These are phyloP conservation scores for Xestia xanthographa DNA, from an alignment of 2,888 invertebrate genomes.

Conservation along the genomic window DNA sequence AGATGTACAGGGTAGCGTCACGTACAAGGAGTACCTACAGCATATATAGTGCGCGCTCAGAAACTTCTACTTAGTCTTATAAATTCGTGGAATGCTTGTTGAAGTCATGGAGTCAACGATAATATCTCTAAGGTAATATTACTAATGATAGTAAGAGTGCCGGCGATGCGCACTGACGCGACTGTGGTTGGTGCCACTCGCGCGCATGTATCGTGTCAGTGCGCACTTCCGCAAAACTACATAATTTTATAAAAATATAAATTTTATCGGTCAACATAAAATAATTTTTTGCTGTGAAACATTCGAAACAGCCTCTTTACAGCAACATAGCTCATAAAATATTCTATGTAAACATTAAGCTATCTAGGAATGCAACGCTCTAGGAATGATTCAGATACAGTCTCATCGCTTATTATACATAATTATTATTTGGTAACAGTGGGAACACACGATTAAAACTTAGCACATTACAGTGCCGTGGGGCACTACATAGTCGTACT, in stretches of 20 bases:
- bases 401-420: constrained; percentile 74
- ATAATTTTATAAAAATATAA: constrained; percentile 64
- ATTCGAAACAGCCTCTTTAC: constrained; percentile 55
- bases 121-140: constrained; percentile 45
- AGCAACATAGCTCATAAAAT: constrained; percentile 46
- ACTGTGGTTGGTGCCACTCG: background rate
- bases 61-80: constrained; percentile 58
- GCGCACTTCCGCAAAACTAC: constrained; percentile 28
- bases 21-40: constrained; percentile 2
- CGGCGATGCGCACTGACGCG: constrained; percentile 11
- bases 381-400: constrained; percentile 77
- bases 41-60: constrained; percentile 21
- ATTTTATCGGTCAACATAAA: constrained; percentile 56
- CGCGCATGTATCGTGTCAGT: constrained; percentile 7
- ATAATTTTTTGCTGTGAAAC: constrained; percentile 56
- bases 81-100: constrained; percentile 83
- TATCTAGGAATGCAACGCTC: constrained; percentile 72
- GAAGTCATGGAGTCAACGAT: constrained; percentile 84
- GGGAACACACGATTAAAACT: constrained; percentile 61
- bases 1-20: background rate
- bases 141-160: constrained; percentile 24
- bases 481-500: constrained; percentile 13
- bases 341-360: constrained; percentile 61
- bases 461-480: constrained; percentile 43
- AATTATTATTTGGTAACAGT: constrained; percentile 78